phyloP scores from a whole-genome alignment of 2,113 vertebrate species.

The Melanerpes aurifrons region DNA sequence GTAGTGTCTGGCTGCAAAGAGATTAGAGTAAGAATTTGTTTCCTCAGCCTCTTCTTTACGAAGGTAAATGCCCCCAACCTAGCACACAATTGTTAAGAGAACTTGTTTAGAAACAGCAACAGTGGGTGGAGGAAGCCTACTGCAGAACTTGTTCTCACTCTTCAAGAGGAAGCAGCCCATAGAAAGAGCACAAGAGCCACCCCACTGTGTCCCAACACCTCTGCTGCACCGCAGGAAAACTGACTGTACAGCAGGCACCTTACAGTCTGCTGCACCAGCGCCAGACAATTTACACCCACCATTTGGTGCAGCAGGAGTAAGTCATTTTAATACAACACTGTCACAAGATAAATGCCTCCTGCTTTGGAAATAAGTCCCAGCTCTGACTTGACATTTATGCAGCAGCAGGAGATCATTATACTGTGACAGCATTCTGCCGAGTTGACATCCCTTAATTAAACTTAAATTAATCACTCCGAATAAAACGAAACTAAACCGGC shows the following conservation, averaged over 20 bases:
- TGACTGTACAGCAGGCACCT: constrained; percentile 14
- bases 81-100: not conserved
- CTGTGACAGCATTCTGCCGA: constrained; percentile 59
- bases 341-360: constrained; percentile 66
- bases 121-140: not conserved
- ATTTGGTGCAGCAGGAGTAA: constrained; percentile 64
- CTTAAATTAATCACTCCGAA: constrained; percentile 68
- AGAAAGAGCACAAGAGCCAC: not conserved
- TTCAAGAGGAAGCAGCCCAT: not conserved
- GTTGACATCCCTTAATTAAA: constrained; percentile 70
- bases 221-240: not conserved
- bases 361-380: constrained; percentile 52
- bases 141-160: not conserved
- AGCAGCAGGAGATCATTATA: constrained; percentile 72
- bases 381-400: constrained; percentile 64
- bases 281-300: constrained; percentile 59
- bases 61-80: not conserved
- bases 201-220: not conserved
- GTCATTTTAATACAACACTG: constrained; percentile 60
- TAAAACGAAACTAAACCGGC: constrained; percentile 39
- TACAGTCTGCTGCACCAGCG: constrained; percentile 58
- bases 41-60: not conserved
- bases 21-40: not conserved
- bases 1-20: not conserved
- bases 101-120: not conserved